Evolutionary conservation across 2,888 invertebrate species (phyloP).

Genomic region (Campaea margaritaria): DNA sequence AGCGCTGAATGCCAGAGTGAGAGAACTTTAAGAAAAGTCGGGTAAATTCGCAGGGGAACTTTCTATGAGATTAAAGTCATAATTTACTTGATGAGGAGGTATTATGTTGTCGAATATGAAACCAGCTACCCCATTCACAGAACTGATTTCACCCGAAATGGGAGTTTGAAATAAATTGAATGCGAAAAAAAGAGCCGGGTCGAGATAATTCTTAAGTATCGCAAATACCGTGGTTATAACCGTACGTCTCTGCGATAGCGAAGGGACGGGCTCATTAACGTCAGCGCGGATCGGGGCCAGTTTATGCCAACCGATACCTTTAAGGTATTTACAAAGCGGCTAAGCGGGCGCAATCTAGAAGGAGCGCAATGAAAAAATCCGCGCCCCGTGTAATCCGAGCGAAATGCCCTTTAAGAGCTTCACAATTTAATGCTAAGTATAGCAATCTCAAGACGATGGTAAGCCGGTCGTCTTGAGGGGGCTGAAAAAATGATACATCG

Average conservation of each 20-base stretch:
- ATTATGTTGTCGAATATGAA: slow-evolving; percentile 34
- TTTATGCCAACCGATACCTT: slow-evolving; percentile 80
- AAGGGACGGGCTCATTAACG: slow-evolving; percentile 79
- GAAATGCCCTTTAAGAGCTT: slow-evolving; percentile 76
- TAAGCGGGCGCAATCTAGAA: slow-evolving; percentile 72
- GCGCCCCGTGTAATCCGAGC: slow-evolving; percentile 69
- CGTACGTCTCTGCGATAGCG: slow-evolving; percentile 78
- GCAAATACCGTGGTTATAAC: slow-evolving; percentile 67
- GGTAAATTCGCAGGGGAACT: slow-evolving; percentile 71
- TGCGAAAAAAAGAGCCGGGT: slow-evolving; percentile 55
- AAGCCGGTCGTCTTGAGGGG: slow-evolving; percentile 68
- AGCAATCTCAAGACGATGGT: slow-evolving; percentile 74
- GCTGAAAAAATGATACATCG: slow-evolving; percentile 80
- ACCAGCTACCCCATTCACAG: slow-evolving; percentile 48
- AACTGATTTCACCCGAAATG: slow-evolving; percentile 64
- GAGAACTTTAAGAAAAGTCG: slow-evolving; percentile 74
- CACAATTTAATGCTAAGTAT: slow-evolving; percentile 83
- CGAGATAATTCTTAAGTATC: slow-evolving; percentile 68
- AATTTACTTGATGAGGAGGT: slow-evolving; percentile 71
- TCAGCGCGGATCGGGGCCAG: slow-evolving; percentile 73
- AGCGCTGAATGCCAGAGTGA: slow-evolving; percentile 66
- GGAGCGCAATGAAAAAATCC: slow-evolving; percentile 69
- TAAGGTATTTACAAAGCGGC: slow-evolving; percentile 80
- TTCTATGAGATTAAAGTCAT: slow-evolving; percentile 79
- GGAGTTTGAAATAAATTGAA: slow-evolving; percentile 60